These are phyloP conservation scores for Zoanthus solanderi DNA, from an alignment of 92 coral and sea anemone genomes.

Conservation along the genomic window DNA sequence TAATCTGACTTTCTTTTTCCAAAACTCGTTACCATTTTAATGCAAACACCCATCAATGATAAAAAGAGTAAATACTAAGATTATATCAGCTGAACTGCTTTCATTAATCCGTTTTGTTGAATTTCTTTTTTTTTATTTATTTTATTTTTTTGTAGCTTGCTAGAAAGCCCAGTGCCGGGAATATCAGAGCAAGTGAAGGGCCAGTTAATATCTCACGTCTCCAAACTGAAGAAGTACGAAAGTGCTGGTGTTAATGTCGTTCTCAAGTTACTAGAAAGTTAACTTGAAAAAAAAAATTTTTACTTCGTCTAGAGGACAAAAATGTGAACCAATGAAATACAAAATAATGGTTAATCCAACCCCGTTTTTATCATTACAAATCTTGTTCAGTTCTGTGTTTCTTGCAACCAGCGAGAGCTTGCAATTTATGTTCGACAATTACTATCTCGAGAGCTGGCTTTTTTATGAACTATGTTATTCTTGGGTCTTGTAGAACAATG, in stretches of 20 bases:
- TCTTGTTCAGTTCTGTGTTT: too few relatives aligned
- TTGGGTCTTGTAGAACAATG: too few relatives aligned
- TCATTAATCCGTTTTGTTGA: neutral
- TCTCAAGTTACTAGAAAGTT: slow-evolving; percentile 69
- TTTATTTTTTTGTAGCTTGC: slow-evolving; percentile 55
- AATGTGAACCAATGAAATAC: too few relatives aligned
- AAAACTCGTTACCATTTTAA: too few relatives aligned
- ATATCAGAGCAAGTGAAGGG: slow-evolving; percentile 75
- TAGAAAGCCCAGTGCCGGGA: slow-evolving; percentile 90
- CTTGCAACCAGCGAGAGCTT: too few relatives aligned
- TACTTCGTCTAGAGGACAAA: too few relatives aligned
- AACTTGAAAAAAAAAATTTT: neutral
- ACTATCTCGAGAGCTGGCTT: too few relatives aligned
- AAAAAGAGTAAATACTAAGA: neutral
- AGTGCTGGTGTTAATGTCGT: slow-evolving; percentile 87
- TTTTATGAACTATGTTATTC: too few relatives aligned
- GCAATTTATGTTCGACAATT: too few relatives aligned
- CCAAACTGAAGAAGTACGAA: slow-evolving; percentile 76
- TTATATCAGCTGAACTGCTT: neutral
- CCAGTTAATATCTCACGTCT: slow-evolving; percentile 64
- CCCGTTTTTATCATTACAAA: too few relatives aligned
- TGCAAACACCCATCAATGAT: neutral
- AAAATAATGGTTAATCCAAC: too few relatives aligned
- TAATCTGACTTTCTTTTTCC: too few relatives aligned
- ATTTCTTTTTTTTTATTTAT: neutral